These are phyloP conservation scores for Omphaloscelis lunosa DNA, from an alignment of 2,888 invertebrate genomes.

Conservation along the genomic window DNA sequence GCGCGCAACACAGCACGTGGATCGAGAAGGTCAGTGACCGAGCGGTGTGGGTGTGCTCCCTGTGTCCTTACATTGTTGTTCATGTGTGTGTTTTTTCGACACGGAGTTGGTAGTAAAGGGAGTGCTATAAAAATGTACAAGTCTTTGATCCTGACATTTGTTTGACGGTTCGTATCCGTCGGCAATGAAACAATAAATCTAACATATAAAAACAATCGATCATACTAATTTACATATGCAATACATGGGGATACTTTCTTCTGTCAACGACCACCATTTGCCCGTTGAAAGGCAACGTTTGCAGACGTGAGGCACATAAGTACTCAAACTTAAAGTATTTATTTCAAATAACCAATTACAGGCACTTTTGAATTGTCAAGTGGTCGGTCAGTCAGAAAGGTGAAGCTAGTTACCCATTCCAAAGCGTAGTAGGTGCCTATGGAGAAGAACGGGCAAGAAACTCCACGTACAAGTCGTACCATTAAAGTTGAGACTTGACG, in stretches of 20 bases:
- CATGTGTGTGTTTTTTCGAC: constrained; percentile 60
- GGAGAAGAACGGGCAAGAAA: too few relatives aligned
- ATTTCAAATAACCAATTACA: too few relatives aligned
- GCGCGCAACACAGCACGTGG: constrained; percentile 93
- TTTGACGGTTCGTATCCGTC: not conserved
- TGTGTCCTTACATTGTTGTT: constrained; percentile 54
- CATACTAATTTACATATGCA: not conserved
- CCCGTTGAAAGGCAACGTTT: not conserved
- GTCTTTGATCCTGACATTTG: not conserved
- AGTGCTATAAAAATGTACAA: not conserved
- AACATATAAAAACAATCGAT: not conserved
- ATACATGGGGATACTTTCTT: too few relatives aligned
- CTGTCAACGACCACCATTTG: not conserved
- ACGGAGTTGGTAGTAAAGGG: constrained; percentile 23
- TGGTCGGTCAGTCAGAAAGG: too few relatives aligned
- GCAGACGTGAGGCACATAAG: not conserved
- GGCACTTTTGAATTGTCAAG: too few relatives aligned
- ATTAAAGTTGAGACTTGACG: too few relatives aligned
- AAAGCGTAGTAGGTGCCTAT: too few relatives aligned
- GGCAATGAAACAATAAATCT: not conserved
- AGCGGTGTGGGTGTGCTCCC: constrained; percentile 66
- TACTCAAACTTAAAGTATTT: constrained; percentile 2
- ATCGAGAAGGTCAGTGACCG: constrained; percentile 94
- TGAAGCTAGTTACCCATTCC: too few relatives aligned
- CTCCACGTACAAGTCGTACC: too few relatives aligned